Evolutionary conservation across 2,888 invertebrate species (phyloP).

Genomic region (Apocheima hispidaria): DNA sequence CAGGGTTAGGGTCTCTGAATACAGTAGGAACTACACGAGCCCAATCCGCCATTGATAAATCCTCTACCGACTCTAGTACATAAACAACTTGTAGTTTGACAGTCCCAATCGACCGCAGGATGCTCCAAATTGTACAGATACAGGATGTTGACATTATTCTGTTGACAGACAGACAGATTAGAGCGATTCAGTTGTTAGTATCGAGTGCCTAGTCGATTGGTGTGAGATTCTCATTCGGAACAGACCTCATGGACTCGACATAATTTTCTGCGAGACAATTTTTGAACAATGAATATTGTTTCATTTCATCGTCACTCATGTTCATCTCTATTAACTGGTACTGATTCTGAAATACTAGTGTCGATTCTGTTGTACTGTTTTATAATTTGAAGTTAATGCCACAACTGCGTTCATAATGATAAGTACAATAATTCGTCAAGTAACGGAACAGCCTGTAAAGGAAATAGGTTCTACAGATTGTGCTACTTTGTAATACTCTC

Average conservation of each 20-base stretch:
- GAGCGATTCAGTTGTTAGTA: conserved; percentile 11
- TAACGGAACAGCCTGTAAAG: no score
- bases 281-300: background rate
- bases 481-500: no score
- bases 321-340: no score
- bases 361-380: no score
- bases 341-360: no score
- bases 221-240: conserved; percentile 1
- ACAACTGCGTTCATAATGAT: no score
- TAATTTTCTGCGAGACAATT: background rate
- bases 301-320: background rate
- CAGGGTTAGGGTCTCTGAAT: no score
- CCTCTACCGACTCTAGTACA: background rate
- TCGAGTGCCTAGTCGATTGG: conserved; percentile 10
- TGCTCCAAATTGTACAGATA: conserved; percentile 39
- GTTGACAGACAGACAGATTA: conserved; percentile 54
- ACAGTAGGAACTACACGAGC: background rate
- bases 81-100: conserved; percentile 13
- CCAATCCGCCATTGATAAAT: conserved; percentile 21
- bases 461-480: no score
- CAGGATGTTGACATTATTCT: conserved; percentile 60
- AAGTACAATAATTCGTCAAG: no score
- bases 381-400: no score
- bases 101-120: conserved; percentile 11
- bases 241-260: background rate